Conservation (phyloP, 2,888 invertebrate genomes). For the Scaptomyza polygonia region DNA sequence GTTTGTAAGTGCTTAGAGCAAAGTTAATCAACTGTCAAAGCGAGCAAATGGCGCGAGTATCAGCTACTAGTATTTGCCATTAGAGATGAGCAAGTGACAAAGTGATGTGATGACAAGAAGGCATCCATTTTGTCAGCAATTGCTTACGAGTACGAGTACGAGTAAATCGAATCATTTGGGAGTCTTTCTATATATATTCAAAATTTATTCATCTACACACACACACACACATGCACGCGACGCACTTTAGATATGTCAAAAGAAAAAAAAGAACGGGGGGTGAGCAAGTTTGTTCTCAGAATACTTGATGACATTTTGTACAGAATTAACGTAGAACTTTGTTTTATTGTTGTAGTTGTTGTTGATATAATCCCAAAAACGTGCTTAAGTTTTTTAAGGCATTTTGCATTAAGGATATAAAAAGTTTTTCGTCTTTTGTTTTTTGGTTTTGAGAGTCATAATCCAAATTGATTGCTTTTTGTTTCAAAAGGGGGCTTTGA, state of each 20-base stretch:
- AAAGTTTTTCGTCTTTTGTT: not conserved
- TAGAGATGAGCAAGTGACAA: slow-evolving; percentile 17
- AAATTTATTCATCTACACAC: too few relatives aligned
- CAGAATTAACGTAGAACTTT: slow-evolving; percentile 6
- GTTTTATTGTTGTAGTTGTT: not conserved
- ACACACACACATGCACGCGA: slow-evolving; percentile 1
- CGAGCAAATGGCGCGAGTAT: slow-evolving; percentile 14
- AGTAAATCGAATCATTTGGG: too few relatives aligned
- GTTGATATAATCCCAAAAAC: slow-evolving; percentile 19
- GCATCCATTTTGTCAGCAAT: not conserved
- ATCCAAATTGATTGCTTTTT: slow-evolving; percentile 21
- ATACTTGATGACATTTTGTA: slow-evolving; percentile 10
- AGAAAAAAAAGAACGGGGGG: not conserved
- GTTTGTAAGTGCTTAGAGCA: slow-evolving; percentile 26
- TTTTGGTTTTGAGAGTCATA: slow-evolving; percentile 6
- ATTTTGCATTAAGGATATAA: slow-evolving; percentile 3
- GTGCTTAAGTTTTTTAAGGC: slow-evolving; percentile 28
- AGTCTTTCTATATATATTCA: too few relatives aligned
- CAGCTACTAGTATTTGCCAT: too few relatives aligned
- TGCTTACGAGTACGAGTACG: too few relatives aligned
- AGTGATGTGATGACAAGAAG: not conserved
- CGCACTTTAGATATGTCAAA: slow-evolving; percentile 2
- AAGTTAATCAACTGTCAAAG: slow-evolving; percentile 37
- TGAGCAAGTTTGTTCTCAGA: not conserved
- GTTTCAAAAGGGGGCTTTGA: not conserved